Conservation (phyloP, 2,888 invertebrate genomes). For the Harmothoe impar region DNA sequence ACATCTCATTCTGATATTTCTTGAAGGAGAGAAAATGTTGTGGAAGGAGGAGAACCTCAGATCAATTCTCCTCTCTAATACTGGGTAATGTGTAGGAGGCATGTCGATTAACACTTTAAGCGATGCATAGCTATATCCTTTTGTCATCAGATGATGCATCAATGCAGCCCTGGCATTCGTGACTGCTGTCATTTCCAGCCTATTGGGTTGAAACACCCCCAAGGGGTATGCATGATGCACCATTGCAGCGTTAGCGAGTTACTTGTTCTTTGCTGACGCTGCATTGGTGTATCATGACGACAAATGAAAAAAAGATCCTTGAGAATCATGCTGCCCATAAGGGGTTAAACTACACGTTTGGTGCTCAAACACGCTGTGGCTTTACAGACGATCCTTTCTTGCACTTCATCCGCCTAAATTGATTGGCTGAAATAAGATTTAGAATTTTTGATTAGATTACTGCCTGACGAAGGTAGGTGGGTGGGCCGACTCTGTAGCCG, state of each 20-base stretch:
- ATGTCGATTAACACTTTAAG: neutral
- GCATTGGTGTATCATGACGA: no score
- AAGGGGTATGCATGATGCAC: no score
- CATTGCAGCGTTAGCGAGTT: no score
- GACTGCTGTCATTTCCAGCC: no score
- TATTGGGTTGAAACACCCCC: no score
- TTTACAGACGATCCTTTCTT: neutral
- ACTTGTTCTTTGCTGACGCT: no score
- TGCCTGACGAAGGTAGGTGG: neutral
- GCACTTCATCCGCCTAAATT: neutral
- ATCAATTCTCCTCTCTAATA: neutral
- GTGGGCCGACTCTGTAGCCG: neutral
- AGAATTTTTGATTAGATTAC: slow-evolving; percentile 18
- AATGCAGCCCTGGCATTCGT: no score
- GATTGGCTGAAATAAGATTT: neutral
- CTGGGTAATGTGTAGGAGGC: neutral
- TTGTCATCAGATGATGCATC: no score
- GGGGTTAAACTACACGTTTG: no score
- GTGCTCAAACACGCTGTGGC: neutral
- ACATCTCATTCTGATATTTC: neutral
- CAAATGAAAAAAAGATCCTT: no score
- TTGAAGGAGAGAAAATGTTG: neutral
- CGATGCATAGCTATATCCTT: no score
- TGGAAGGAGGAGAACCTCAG: neutral
- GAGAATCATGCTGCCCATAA: no score